Evolutionary conservation across 2,797 vertebrate species (phyloP), one percentile per base, ranked within the genome.

Genomic region (Notoglanidium macrostoma): DNA sequence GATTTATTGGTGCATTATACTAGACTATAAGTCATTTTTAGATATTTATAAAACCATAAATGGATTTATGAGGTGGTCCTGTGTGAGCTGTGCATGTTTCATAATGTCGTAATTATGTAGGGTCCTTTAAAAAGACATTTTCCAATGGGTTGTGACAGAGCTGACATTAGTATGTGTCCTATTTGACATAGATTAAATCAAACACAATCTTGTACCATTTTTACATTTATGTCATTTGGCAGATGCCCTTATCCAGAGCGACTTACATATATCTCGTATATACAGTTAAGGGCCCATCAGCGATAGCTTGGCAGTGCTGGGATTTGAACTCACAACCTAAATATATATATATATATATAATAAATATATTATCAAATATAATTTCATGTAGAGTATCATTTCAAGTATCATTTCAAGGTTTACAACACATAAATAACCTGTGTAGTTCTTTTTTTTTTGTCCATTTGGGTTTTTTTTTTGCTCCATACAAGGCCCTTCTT

Each of bases 401-500:
- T 59, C 57, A 7, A 59, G 51, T 54, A 77, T 21, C 54, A 40
- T 79, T 54, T 65, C 46, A 17, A 54, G 14, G 67, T 54, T 77
- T 68, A 67, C 19, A 57, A 83, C 23, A 35, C 61, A 23, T 51
- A 68, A 32, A 57, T 8, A 85, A 57, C n/a, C 6, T 55, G 32
- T 73, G 73, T 8, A 85, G 68, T 76, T 70, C 51, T 86, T 61
- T 81, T 82, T 57, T 32, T 87, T 35, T 84, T 51, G 57, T 89
- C 85, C 85, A 74, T 90, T 87, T 86, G 88, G 90, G 87, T 63
- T 86, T n/a, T 76, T 82, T 88, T 59, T 57, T 9, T 15, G 12
- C 86, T 88, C 89, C 86, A 86, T 89, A 51, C 84, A 82, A 78
- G 70, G 87, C 89, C 86, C 89, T 89, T 86, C 85, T 92, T 88